Base-by-base conservation (phyloP, 2,888 invertebrate genomes). In the Agrenia bidenticulata region DNA sequence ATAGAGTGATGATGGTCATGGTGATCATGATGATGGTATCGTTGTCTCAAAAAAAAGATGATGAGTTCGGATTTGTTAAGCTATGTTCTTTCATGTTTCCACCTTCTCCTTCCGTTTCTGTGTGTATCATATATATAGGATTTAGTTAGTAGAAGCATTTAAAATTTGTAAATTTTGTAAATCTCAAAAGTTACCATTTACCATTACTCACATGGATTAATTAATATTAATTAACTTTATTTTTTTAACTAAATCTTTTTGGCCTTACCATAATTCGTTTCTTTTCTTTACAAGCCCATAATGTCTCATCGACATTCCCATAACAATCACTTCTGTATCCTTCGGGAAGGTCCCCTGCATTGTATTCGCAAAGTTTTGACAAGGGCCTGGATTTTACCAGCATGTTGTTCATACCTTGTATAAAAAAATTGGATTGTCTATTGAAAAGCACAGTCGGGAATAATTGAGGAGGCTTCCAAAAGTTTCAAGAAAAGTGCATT, bases 221-320 rank as follows among this genome's bases (percentile, higher is more conserved):
- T 32, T 32, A 32, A 32, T 32, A 7, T 32, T 11, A 32, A 32
- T 32, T 32, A 11, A 11, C 11, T 32, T 32, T 4, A 32, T 11
- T 32, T 32, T 32, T 32, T 32, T 32, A 32, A 21, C 19, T 21
- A 15, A 66, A 63, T 59, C 54, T 50, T 59, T 63, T 63, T 58
- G 41, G 23, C 77, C 83, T 85, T 80, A 89, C 89, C 89, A 89
- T 88, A 77, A 89, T 89, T 78, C 89, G 82, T 78, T 87, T 86
- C 78, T 89, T 89, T 79, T 89, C 89, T 79, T 89, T 88, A 81
- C 90, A 90, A 2, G 89, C 90, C 78, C 86, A 89, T 73, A 88
- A 87, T 24, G 87, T 85, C 80, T 90, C 90, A 79, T 89, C 89
- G 19, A 89, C 86, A 79, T 90, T 88, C 79, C 88, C 86, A 81